Base-by-base conservation (phyloP, 2,888 invertebrate species). In the Neuroscelio doddi region DNA sequence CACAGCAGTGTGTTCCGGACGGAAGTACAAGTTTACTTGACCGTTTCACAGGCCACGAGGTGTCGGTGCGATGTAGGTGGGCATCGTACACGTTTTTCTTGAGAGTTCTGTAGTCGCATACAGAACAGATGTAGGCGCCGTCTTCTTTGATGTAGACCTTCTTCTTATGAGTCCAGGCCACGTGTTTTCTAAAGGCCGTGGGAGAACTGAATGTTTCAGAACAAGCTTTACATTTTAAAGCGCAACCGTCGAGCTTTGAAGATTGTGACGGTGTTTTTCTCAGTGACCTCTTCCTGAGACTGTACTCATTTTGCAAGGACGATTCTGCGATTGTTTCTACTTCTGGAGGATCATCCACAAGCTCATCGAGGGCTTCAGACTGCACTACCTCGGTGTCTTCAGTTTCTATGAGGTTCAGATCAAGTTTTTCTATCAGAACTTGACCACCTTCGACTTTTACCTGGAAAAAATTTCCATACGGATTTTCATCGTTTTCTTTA, bases 161-260 rank as follows among this genome's bases (percentile, higher is more conserved):
- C 46, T 80, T 80, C 61, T 79, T 81, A 69, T 84, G 84, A 0
- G 75, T 79, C 83, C 82, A 83, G 0, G 84, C 82, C 0, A 84
- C 82, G 70, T 84, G 84, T 26, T 82, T 83, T 8, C 77, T 65
- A 36, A 82, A 84, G 0, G 78, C 74, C 5, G 80, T 69, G 8
- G 69, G 65, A 0, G 81, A 76, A 14, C 70, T 71, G 45, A 84
- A 84, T 1, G 71, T 80, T 44, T 82, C 81, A 0, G 80, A 76
- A 53, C 84, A 84, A 0, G 68, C 70, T 49, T 79, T 82, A 47
- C 84, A 84, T 44, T 78, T 83, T 1, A 84, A 38, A 0, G 74
- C 36, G 27, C 14, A 16, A 4, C 0, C 9, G 49, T 36, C 0
- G 65, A 1, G 45, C 0, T 50, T 24, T 4, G 16, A 12, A 7